A percentile compares a stretch with the other conserved stretches of the same genome.
Evolutionary conservation across 2,113 vertebrate species (phyloP).

Genomic region (Hirundichthys speculiger): DNA sequence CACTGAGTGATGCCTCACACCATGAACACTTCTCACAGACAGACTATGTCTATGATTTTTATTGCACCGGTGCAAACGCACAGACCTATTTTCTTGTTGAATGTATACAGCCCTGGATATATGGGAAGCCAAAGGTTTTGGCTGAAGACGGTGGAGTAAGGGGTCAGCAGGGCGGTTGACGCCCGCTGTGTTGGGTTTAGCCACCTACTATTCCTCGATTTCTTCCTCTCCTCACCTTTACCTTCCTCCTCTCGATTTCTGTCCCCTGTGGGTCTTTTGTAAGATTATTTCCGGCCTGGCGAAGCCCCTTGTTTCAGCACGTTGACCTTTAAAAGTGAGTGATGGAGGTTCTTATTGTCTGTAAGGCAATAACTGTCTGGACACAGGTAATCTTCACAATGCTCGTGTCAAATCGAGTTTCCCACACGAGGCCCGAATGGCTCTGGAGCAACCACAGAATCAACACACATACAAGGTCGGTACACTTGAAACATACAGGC

Average conservation of each 20-base stretch:
- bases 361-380: constrained; percentile 77
- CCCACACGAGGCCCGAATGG: constrained; percentile 35
- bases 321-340: constrained; percentile 78
- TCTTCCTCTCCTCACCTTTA: constrained; percentile 35
- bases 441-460: constrained; percentile 28
- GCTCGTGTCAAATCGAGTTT: constrained; percentile 72
- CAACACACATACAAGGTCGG: constrained; percentile 27
- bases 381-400: constrained; percentile 72
- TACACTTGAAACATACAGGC: constrained; percentile 35
- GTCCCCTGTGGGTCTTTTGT: constrained; percentile 68
- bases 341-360: constrained; percentile 74
- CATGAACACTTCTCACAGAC: too few species aligned
- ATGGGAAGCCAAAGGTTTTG: not conserved
- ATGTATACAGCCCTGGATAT: too few species aligned
- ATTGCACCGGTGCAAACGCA: too few species aligned
- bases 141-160: constrained; percentile 9
- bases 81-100: too few species aligned
- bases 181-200: constrained; percentile 40
- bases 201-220: constrained; percentile 27
- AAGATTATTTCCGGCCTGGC: constrained; percentile 67
- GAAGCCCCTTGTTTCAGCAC: constrained; percentile 68
- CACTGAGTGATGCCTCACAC: too few species aligned
- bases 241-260: not conserved
- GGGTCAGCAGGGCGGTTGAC: constrained; percentile 31
- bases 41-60: too few species aligned